Conservation (phyloP, 2,888 invertebrate species). For the Tipula helvola region DNA sequence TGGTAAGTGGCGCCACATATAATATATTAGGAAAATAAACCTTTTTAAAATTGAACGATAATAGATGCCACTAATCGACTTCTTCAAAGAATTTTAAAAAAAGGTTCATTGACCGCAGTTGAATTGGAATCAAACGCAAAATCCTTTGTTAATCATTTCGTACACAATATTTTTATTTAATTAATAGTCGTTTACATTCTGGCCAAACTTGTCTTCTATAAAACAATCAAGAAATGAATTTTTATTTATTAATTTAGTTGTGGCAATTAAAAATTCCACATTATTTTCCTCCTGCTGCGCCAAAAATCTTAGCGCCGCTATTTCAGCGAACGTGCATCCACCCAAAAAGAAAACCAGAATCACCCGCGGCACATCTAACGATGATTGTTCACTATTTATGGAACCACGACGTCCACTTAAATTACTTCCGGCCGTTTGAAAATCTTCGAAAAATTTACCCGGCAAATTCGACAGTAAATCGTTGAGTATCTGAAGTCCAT, state of each 20-base stretch:
- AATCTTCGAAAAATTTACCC: slow-evolving; percentile 59
- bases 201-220: slow-evolving; percentile 37
- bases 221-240: slow-evolving; percentile 69
- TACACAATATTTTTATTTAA: not conserved
- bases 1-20: not conserved
- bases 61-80: not conserved
- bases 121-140: too few relatives aligned
- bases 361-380: slow-evolving; percentile 38
- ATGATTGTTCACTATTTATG: slow-evolving; percentile 45
- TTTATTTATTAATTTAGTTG: slow-evolving; percentile 87
- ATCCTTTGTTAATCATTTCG: too few relatives aligned
- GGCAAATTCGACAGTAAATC: slow-evolving; percentile 75
- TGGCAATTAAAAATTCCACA: slow-evolving; percentile 80
- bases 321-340: slow-evolving; percentile 93
- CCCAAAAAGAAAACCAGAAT: slow-evolving; percentile 92
- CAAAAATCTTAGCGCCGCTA: slow-evolving; percentile 60
- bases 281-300: slow-evolving; percentile 68
- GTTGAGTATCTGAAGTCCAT: slow-evolving; percentile 63
- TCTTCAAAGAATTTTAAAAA: not conserved
- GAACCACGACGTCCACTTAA: slow-evolving; percentile 44
- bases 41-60: not conserved
- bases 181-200: not conserved
- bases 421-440: slow-evolving; percentile 43
- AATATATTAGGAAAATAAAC: not conserved
- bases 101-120: too few relatives aligned